Conservation (phyloP, 1,140 invertebrate species). For the Aphelenchoides besseyi region DNA sequence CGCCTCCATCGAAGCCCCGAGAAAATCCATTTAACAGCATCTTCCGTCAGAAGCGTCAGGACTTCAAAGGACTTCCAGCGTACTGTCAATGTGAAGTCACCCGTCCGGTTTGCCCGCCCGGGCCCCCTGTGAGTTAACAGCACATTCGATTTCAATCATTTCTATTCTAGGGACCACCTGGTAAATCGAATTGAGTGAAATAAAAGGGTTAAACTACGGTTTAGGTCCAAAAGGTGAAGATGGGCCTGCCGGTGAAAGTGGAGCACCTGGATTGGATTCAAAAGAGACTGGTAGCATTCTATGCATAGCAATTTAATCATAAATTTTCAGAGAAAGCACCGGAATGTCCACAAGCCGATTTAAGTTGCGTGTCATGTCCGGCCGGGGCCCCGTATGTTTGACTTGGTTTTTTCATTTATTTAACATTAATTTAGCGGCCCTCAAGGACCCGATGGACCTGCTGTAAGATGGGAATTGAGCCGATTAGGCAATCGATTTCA, state of each 20-base stretch:
- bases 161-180: conserved; percentile 23
- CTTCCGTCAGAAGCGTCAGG: conserved; percentile 47
- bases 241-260: conserved; percentile 38
- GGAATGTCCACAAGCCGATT: conserved; percentile 27
- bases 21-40: conserved; percentile 44
- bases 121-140: conserved; percentile 40
- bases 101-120: conserved; percentile 49
- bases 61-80: conserved; percentile 36
- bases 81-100: conserved; percentile 51
- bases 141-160: conserved; percentile 7
- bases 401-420: conserved; percentile 3
- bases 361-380: conserved; percentile 28
- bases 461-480: too few relatives aligned
- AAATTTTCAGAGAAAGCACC: conserved; percentile 20
- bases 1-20: conserved; percentile 36
- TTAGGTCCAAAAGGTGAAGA: conserved; percentile 34
- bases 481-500: too few relatives aligned
- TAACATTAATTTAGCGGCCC: conserved; percentile 7
- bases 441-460: conserved; percentile 32
- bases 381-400: not conserved
- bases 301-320: too few relatives aligned
- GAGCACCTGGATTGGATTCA: conserved; percentile 31
- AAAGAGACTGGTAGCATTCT: too few relatives aligned
- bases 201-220: too few relatives aligned
- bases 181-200: conserved; percentile 5